A percentile compares a stretch with the other conserved stretches of the same genome.
phyloP scores from a whole-genome alignment of 2,888 invertebrate genomes.

The Alloplasta piceator region DNA sequence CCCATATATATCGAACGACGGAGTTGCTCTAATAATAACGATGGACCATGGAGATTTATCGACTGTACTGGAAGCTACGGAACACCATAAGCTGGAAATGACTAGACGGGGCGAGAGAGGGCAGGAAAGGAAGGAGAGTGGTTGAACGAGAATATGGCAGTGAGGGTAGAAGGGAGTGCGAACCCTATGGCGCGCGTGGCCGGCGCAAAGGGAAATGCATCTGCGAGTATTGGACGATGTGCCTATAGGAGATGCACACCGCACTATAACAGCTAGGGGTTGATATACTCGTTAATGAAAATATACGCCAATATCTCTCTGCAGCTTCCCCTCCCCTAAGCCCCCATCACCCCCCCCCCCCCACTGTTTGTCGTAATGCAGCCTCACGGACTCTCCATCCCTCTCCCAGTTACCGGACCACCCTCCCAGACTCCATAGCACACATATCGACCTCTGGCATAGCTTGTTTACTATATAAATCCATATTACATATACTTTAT shows the following conservation, averaged over 20 bases:
- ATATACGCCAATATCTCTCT: slow-evolving; percentile 65
- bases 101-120: slow-evolving; percentile 42
- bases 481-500: slow-evolving; percentile 3
- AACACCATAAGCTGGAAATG: slow-evolving; percentile 53
- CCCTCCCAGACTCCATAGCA: slow-evolving; percentile 25
- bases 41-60: slow-evolving; percentile 42
- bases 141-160: slow-evolving; percentile 24
- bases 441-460: slow-evolving; percentile 12
- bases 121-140: slow-evolving; percentile 61
- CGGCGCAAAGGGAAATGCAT: slow-evolving; percentile 62
- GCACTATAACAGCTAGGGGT: slow-evolving; percentile 61
- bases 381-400: slow-evolving; percentile 36
- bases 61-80: slow-evolving; percentile 30
- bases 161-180: slow-evolving; percentile 49
- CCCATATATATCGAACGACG: slow-evolving; percentile 28
- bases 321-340: slow-evolving; percentile 43
- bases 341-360: slow-evolving; percentile 24
- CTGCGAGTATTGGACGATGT: slow-evolving; percentile 63
- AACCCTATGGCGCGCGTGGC: slow-evolving; percentile 58
- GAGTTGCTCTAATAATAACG: slow-evolving; percentile 49
- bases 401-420: slow-evolving; percentile 21
- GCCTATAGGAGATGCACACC: slow-evolving; percentile 57
- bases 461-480: slow-evolving; percentile 38
- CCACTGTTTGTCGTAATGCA: slow-evolving; percentile 25
- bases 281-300: slow-evolving; percentile 72